A percentile compares a stretch with the other conserved stretches of the same genome.
phyloP scores from a whole-genome alignment of 2,797 vertebrate species.

The Tachyglossus aculeatus region DNA sequence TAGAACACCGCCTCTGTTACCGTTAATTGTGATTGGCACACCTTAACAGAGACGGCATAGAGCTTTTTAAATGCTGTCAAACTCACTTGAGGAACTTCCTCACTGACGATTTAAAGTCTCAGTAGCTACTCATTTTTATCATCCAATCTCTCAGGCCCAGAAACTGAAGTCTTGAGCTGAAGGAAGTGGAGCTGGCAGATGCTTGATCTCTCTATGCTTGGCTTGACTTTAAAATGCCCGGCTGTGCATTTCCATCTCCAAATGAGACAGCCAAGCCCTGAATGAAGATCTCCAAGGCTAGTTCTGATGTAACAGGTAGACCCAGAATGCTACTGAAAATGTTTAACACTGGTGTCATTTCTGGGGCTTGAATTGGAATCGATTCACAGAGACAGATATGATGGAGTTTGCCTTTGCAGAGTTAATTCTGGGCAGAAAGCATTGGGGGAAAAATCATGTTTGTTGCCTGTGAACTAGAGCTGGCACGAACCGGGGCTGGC shows the following conservation, averaged over 20 bases:
- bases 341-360: not conserved
- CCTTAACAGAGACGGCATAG: slow-evolving; percentile 38
- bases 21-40: slow-evolving; percentile 67
- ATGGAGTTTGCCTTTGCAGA: not conserved
- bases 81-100: slow-evolving; percentile 53
- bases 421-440: slow-evolving; percentile 1
- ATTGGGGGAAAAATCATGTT: not conserved
- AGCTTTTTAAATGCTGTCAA: slow-evolving; percentile 46
- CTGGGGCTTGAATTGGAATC: not conserved
- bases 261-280: not conserved
- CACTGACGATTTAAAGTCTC: slow-evolving; percentile 48
- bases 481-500: not conserved
- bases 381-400: not conserved
- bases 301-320: not conserved
- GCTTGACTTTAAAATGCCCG: too few relatives aligned
- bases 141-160: slow-evolving; percentile 39
- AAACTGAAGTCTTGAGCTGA: slow-evolving; percentile 18
- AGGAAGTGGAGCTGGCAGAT: slow-evolving; percentile 23
- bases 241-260: not conserved
- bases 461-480: not conserved
- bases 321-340: not conserved
- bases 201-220: not conserved
- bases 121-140: slow-evolving; percentile 53
- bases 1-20: slow-evolving; percentile 53
- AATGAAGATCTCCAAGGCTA: not conserved